Evolutionary conservation across 2,888 invertebrate genomes (phyloP).

Genomic region (Eustalomyia histrio): DNA sequence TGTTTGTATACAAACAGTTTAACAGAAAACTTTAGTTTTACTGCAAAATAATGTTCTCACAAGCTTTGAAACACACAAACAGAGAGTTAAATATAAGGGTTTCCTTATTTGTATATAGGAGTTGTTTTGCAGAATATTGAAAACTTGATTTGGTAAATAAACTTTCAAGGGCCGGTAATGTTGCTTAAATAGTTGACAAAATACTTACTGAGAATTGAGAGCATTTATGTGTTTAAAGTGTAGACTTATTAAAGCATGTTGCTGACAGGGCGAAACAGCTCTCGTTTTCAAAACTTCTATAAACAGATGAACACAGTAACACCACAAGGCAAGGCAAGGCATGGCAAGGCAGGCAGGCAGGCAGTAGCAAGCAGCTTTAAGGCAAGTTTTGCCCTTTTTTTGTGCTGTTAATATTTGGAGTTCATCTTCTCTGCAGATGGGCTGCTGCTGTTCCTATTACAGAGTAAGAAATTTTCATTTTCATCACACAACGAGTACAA

Average conservation of each 20-base stretch:
- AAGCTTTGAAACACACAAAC: not conserved
- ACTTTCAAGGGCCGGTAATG: constrained; percentile 51
- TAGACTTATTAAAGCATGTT: constrained; percentile 53
- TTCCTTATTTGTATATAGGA: not conserved
- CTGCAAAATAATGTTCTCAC: not conserved
- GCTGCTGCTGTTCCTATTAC: constrained; percentile 49
- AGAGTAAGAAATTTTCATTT: constrained; percentile 59
- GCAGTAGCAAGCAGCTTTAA: constrained; percentile 41
- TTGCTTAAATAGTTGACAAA: constrained; percentile 39
- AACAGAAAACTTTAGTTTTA: not conserved
- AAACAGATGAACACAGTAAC: constrained; percentile 9
- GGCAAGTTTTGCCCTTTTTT: constrained; percentile 60
- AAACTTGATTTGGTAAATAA: constrained; percentile 21
- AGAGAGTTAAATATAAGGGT: not conserved
- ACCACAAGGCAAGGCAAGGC: no score
- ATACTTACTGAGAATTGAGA: constrained; percentile 43
- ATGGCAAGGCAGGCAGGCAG: no score
- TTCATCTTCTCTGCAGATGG: constrained; percentile 41
- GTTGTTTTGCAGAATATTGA: constrained; percentile 31
- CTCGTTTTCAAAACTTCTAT: constrained; percentile 47
- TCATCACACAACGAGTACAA: constrained; percentile 53
- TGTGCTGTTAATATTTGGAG: constrained; percentile 47
- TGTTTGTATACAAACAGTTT: not conserved
- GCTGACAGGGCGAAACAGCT: constrained; percentile 41
- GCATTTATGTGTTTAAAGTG: constrained; percentile 20